Evolutionary conservation across 37 sponge, comb jelly and placozoan genomes (phyloP), one percentile per base, ranked within the genome.

Genomic region (Haliclona indistincta): DNA sequence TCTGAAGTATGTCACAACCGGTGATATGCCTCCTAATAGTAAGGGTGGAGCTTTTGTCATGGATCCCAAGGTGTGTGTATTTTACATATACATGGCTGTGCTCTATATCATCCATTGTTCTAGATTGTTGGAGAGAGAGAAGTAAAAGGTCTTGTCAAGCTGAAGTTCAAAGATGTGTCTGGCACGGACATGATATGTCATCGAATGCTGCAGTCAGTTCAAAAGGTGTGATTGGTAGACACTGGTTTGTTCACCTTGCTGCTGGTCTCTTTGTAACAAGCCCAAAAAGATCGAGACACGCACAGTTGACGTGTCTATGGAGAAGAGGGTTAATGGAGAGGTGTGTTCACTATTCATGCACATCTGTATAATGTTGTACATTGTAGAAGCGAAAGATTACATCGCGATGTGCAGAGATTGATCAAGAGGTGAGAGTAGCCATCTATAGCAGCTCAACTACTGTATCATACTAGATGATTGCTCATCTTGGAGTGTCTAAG

Each of bases 21-120:
- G 96, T 29, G 93, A 93, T 6, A 74, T 86, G 6, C 99, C 99
- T 0, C 93, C 96, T 8, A 88, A 88, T 63, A 85, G 77, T 65
- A 90, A 90, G 64, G 88, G 89, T 39, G 92, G 92, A 29, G 89
- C 84, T 20, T 97, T 98, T 61, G 87, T 98, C 6, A 83, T 87
- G 38, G 96, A 95, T 60, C 99, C 99, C 29, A 98, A 93, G 82
- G 81, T 90, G 63, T 17, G 34, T 35, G 29, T 3, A 2, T 70
- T 54, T 19, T n/a, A n/a, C n/a, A n/a, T 25, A 8, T 44, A 52
- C 26, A 17, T 49, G 19, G 19, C 5, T 70, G 22, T 47, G n/a
- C 5, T 52, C 25, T 38, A 22, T 38, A 10, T 38, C 20, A 53
- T n/a, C 51, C 15, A 25, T 58, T 58, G 13, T 58, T 58, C 28